Evolutionary conservation across 2,888 invertebrate genomes (phyloP).

Genomic region (Endotricha flammealis): DNA sequence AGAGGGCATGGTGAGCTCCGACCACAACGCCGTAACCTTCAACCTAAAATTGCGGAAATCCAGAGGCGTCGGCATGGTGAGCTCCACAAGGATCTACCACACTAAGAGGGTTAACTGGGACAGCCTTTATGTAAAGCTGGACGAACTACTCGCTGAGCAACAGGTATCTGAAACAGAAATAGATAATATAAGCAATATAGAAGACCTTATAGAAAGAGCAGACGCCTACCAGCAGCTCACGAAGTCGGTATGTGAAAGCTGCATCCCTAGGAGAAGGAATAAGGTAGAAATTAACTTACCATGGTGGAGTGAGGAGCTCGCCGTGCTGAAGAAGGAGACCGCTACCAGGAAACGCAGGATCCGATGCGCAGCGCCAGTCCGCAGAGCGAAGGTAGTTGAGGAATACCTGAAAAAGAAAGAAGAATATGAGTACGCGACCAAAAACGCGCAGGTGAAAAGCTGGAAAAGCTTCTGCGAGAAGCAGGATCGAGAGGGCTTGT

Average conservation of each 20-base stretch:
- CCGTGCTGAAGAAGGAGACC: conserved; percentile 7
- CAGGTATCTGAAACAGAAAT: not conserved
- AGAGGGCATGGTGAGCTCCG: no score
- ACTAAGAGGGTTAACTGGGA: no score
- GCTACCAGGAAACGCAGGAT: conserved; percentile 1
- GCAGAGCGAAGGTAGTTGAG: conserved; percentile 4
- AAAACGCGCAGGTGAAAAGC: no score
- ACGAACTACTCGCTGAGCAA: not conserved
- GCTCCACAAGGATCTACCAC: not conserved
- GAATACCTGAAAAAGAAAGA: conserved; percentile 7
- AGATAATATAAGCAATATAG: not conserved
- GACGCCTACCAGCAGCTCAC: not conserved
- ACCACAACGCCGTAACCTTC: not conserved
- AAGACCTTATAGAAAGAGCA: not conserved
- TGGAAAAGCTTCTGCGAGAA: no score
- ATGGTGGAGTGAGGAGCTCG: conserved; percentile 18
- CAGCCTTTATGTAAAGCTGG: not conserved
- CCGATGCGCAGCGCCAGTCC: conserved; percentile 11
- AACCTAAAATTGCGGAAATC: not conserved
- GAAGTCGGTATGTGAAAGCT: not conserved
- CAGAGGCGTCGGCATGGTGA: not conserved
- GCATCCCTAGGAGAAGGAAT: conserved; percentile 11
- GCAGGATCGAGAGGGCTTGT: no score
- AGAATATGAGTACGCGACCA: not conserved
- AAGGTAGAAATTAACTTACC: conserved; percentile 8